These are phyloP conservation scores for Anolis carolinensis DNA, from an alignment of 2,113 vertebrate genomes.

Conservation along the genomic window DNA sequence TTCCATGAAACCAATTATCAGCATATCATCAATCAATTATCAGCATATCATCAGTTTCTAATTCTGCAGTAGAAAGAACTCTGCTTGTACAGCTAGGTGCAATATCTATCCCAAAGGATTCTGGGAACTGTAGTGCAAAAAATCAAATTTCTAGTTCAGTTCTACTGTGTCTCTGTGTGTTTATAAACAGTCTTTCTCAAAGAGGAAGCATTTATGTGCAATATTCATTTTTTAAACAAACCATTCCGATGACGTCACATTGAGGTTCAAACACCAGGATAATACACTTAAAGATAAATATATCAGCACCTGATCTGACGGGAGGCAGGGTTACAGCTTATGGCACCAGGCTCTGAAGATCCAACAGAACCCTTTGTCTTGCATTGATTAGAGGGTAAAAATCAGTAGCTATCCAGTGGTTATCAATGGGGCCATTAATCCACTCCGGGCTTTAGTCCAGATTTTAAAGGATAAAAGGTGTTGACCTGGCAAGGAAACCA, in stretches of 20 bases:
- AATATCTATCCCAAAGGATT: neutral
- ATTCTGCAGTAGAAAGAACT: neutral
- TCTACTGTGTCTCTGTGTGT: too few species aligned
- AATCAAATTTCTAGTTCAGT: too few species aligned
- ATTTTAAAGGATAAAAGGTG: too few species aligned
- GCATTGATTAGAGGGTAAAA: neutral
- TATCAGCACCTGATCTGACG: neutral
- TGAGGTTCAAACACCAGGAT: neutral
- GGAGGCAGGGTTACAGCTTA: neutral
- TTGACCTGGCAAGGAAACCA: neutral
- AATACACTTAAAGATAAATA: neutral
- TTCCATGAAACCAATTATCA: too few species aligned
- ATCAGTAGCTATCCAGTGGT: neutral
- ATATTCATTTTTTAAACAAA: neutral
- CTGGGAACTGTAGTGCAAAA: too few species aligned
- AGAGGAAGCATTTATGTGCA: neutral
- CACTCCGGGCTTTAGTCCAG: too few species aligned
- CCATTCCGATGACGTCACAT: neutral
- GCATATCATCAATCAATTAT: too few species aligned
- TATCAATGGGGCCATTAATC: neutral
- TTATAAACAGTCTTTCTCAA: neutral
- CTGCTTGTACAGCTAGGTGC: neutral
- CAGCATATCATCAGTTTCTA: too few species aligned
- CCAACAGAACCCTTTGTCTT: neutral
- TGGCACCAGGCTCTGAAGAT: neutral